Conservation (phyloP, 2,888 invertebrate genomes). For the Atethmia centrago region DNA sequence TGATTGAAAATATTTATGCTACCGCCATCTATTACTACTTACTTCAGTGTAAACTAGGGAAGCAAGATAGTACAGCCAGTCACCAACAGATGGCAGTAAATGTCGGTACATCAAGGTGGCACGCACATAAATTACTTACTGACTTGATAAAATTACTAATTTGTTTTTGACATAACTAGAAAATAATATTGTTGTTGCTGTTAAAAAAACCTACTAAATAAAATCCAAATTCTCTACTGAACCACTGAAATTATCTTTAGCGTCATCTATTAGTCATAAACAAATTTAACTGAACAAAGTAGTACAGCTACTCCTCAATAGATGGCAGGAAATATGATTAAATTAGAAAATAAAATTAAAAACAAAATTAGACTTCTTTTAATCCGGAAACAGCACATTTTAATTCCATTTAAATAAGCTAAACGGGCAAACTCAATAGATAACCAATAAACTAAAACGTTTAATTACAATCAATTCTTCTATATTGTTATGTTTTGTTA, state of each 20-base stretch:
- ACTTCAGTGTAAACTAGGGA: not conserved
- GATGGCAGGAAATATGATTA: not conserved
- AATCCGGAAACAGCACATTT: not conserved
- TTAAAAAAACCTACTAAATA: not conserved
- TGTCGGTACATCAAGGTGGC: not conserved
- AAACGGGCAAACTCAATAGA: not conserved
- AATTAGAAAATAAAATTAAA: rapidly evolving
- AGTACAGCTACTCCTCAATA: slow-evolving; percentile 29
- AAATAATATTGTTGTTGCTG: too few relatives aligned
- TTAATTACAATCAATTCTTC: not conserved
- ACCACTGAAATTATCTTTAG: rapidly evolving
- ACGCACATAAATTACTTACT: not conserved
- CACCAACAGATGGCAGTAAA: slow-evolving; percentile 32
- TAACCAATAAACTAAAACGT: not conserved
- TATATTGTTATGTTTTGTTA: not conserved
- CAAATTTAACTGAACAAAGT: not conserved
- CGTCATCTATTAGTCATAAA: slow-evolving; percentile 16
- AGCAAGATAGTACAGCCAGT: not conserved
- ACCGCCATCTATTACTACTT: slow-evolving; percentile 44
- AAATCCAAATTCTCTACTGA: not conserved
- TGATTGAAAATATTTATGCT: not conserved
- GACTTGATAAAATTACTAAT: not conserved
- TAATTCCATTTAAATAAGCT: not conserved
- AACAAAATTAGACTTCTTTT: not conserved
- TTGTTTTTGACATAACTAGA: rapidly evolving